Percentiles rank a stretch among this genome's conserved stretches.
phyloP scores from a whole-genome alignment of 2,888 invertebrate genomes.

The Eulithis prunata region DNA sequence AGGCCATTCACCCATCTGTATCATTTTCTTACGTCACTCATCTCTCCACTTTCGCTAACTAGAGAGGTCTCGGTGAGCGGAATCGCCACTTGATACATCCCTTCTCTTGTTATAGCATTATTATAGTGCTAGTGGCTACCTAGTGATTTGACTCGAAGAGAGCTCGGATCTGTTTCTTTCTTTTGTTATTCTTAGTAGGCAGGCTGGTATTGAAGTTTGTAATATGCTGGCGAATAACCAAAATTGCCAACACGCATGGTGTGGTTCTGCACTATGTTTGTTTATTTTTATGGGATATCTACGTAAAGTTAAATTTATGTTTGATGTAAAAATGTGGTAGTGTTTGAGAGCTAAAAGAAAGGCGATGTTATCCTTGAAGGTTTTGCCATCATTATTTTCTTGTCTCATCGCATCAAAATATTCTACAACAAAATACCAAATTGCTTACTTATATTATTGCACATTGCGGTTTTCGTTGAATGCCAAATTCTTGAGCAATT shows the following conservation, averaged over 20 bases:
- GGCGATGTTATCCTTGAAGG: too few relatives aligned
- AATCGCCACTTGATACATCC: slow-evolving; percentile 35
- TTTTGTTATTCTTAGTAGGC: neutral
- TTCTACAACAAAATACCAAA: slow-evolving; percentile 5
- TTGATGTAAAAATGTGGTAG: too few relatives aligned
- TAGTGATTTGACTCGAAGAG: slow-evolving; percentile 22
- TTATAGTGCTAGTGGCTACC: slow-evolving; percentile 18
- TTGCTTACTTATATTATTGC: slow-evolving; percentile 33
- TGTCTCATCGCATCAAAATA: slow-evolving; percentile 8
- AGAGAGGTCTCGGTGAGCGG: slow-evolving; percentile 30
- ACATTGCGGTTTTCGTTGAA: slow-evolving; percentile 34
- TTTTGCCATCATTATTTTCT: too few relatives aligned
- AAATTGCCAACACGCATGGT: too few relatives aligned
- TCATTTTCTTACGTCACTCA: slow-evolving; percentile 31
- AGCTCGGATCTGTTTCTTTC: slow-evolving; percentile 23
- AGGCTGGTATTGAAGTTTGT: too few relatives aligned
- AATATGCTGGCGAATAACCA: too few relatives aligned
- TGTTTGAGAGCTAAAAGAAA: too few relatives aligned
- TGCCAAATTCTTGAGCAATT: slow-evolving; percentile 39
- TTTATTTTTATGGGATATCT: too few relatives aligned
- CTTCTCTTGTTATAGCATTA: slow-evolving; percentile 32
- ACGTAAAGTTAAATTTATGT: too few relatives aligned
- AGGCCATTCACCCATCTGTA: slow-evolving; percentile 15
- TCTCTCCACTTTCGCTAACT: slow-evolving; percentile 36
- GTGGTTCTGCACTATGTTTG: too few relatives aligned